Percentiles rank a stretch among this genome's conserved stretches.
These are phyloP conservation scores for Biston betularia DNA, from an alignment of 2,888 invertebrate species.

Conservation along the genomic window DNA sequence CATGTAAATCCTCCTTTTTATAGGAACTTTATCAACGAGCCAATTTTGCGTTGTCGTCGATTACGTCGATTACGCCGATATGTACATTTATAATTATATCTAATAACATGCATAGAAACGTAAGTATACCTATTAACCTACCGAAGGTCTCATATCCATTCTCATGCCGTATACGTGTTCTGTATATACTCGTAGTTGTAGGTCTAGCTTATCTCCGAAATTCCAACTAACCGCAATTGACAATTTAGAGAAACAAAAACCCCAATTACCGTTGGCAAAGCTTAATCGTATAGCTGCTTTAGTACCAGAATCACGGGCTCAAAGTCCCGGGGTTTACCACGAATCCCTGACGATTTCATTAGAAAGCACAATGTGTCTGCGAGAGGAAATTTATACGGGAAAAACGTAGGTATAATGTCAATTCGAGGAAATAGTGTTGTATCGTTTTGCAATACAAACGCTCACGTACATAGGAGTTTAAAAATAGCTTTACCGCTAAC, in stretches of 20 bases:
- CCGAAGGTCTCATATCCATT: not conserved
- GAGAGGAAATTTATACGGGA: constrained; percentile 21
- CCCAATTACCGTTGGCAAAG: constrained; percentile 37
- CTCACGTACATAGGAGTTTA: constrained; percentile 2
- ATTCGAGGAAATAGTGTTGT: constrained; percentile 22
- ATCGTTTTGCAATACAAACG: constrained; percentile 23
- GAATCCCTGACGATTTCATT: constrained; percentile 39
- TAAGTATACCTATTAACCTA: not conserved
- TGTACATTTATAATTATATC: no score
- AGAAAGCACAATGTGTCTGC: constrained; percentile 32
- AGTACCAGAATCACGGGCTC: constrained; percentile 26
- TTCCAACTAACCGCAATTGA: constrained; percentile 36
- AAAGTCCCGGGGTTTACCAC: constrained; percentile 34
- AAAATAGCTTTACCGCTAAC: not conserved
- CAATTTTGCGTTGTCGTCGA: constrained; percentile 27
- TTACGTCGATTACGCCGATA: no score
- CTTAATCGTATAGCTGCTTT: constrained; percentile 34
- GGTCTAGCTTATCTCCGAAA: constrained; percentile 11
- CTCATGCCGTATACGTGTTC: not conserved
- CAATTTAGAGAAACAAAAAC: constrained; percentile 43
- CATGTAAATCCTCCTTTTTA: constrained; percentile 27
- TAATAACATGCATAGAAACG: not conserved
- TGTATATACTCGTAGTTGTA: not conserved
- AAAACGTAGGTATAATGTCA: constrained; percentile 25
- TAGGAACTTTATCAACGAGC: constrained; percentile 27